Percentiles rank a stretch among this genome's conserved stretches.
Conservation (phyloP, 2,113 vertebrate genomes). For the Zapornia atra region DNA sequence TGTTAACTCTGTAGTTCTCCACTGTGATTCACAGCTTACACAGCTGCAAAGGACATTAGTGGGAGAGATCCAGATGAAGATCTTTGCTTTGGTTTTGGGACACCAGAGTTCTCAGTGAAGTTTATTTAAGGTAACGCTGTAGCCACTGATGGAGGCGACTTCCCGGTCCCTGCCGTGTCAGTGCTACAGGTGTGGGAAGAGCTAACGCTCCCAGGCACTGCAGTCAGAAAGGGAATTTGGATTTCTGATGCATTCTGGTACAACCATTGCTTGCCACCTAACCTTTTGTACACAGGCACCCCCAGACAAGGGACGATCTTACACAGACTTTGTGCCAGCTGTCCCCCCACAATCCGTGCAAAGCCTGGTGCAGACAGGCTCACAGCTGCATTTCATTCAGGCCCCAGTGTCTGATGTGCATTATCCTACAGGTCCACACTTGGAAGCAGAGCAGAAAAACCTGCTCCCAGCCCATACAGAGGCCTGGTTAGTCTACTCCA, state of each 20-base stretch:
- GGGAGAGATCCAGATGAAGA: constrained; percentile 16
- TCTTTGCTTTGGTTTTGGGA: not conserved
- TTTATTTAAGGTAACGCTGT: not conserved
- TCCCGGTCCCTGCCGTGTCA: not conserved
- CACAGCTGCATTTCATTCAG: not conserved
- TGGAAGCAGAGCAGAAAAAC: not conserved
- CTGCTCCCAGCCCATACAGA: not conserved
- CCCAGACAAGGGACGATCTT: not conserved
- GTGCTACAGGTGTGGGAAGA: not conserved
- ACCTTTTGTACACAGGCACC: not conserved
- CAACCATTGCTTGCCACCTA: not conserved
- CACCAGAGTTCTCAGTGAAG: not conserved
- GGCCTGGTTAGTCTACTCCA: not conserved
- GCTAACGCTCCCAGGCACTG: too few species aligned
- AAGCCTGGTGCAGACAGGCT: not conserved
- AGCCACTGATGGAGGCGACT: not conserved
- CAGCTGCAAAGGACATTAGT: constrained; percentile 47
- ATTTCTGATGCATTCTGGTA: not conserved
- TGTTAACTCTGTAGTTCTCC: not conserved
- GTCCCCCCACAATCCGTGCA: not conserved
- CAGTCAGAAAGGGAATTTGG: not conserved
- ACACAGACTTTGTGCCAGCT: not conserved
- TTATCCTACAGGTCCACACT: not conserved
- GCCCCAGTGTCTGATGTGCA: not conserved
- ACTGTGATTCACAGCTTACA: not conserved